These are phyloP conservation scores for Drosophila neonasuta DNA, from an alignment of 2,888 invertebrate genomes.

Conservation along the genomic window DNA sequence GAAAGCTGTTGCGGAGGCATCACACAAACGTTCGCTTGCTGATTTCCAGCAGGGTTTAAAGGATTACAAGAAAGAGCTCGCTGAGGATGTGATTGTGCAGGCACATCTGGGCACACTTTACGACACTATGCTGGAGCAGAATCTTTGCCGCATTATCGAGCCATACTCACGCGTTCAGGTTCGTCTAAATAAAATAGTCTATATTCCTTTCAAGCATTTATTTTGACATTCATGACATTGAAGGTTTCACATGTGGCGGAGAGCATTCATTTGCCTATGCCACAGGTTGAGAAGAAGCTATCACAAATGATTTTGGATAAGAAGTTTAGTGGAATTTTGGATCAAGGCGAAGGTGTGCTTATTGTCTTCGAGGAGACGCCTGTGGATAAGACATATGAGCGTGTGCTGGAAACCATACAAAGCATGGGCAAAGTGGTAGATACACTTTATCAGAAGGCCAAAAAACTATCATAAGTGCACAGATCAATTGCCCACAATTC, in stretches of 20 bases:
- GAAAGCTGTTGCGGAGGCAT: slow-evolving; percentile 97
- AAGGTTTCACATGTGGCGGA: slow-evolving; percentile 93
- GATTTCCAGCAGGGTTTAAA: slow-evolving; percentile 96
- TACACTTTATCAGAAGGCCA: slow-evolving; percentile 99
- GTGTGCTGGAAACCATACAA: slow-evolving; percentile 97
- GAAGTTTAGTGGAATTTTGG: slow-evolving; percentile 97
- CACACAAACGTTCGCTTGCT: slow-evolving; percentile 97
- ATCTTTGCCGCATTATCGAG: slow-evolving; percentile 98
- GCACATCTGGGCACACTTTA: slow-evolving; percentile 98
- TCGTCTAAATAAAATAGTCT: background rate
- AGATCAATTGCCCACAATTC: slow-evolving; percentile 5
- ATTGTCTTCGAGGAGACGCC: slow-evolving; percentile 98
- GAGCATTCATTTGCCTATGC: slow-evolving; percentile 93
- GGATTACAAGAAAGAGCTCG: slow-evolving; percentile 93
- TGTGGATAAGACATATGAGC: slow-evolving; percentile 98
- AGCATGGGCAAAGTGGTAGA: slow-evolving; percentile 99
- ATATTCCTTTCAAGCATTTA: background rate
- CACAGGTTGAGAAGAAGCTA: slow-evolving; percentile 98
- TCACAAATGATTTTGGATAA: slow-evolving; percentile 99
- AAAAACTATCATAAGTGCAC: slow-evolving; percentile 92
- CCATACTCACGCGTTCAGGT: slow-evolving; percentile 98
- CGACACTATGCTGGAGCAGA: slow-evolving; percentile 99
- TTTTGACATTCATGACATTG: background rate
- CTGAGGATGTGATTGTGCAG: slow-evolving; percentile 97
- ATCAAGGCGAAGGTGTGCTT: slow-evolving; percentile 98